phyloP scores from a whole-genome alignment of 2,113 vertebrate species.

The Trichechus manatus region DNA sequence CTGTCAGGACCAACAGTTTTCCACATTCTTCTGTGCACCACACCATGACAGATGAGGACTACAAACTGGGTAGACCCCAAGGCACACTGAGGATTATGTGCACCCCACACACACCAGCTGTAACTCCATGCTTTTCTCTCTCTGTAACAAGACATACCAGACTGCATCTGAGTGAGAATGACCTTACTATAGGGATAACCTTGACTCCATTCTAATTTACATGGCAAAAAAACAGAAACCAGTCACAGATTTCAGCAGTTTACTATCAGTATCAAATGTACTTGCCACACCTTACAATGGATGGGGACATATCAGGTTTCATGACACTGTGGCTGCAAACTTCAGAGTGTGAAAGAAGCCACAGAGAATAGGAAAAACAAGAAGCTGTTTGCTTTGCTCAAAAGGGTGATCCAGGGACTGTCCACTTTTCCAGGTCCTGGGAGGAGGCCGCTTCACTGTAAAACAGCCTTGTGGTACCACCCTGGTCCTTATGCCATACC shows the following conservation, averaged over 20 bases:
- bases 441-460: not conserved
- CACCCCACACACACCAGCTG: not conserved
- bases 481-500: not conserved
- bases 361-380: not conserved
- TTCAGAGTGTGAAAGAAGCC: not conserved
- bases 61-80: not conserved
- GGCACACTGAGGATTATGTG: not conserved
- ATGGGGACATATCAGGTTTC: not conserved
- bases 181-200: conserved; percentile 31
- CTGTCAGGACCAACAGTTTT: not conserved
- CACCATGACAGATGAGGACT: not conserved
- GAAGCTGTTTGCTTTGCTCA: not conserved
- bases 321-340: not conserved
- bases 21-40: not conserved
- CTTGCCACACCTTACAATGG: conserved; percentile 16
- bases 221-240: not conserved
- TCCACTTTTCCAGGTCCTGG: not conserved
- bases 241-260: conserved; percentile 13
- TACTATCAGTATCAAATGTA: not conserved
- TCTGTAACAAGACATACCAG: not conserved
- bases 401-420: not conserved
- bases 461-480: not conserved
- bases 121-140: not conserved
- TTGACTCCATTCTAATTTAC: not conserved
- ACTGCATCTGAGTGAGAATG: not conserved